phyloP scores from a whole-genome alignment of 2,888 invertebrate species.

The Spisula subtruncata region DNA sequence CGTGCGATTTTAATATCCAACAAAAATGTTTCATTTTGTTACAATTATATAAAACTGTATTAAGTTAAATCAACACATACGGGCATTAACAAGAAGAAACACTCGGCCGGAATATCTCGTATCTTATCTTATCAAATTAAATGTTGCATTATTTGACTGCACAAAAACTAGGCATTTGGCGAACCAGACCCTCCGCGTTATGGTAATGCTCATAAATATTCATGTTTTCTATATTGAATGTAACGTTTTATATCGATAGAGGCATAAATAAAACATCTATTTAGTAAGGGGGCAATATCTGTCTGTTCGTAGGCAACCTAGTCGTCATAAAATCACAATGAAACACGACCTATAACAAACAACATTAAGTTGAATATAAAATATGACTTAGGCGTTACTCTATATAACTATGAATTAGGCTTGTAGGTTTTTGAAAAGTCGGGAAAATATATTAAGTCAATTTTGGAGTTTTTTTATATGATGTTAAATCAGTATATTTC shows the following conservation, averaged over 20 bases:
- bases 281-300: not conserved
- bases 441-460: too few relatives aligned
- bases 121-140: conserved; percentile 23
- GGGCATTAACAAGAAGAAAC: not conserved
- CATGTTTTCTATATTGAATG: conserved; percentile 1
- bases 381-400: not conserved
- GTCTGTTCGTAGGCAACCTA: not conserved
- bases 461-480: too few relatives aligned
- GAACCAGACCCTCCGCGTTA: not conserved
- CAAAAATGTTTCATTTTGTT: too few relatives aligned
- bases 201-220: conserved; percentile 22
- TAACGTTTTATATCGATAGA: not conserved
- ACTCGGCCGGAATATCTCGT: not conserved
- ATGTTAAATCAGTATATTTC: too few relatives aligned
- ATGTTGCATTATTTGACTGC: conserved; percentile 17
- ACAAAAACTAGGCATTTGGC: not conserved
- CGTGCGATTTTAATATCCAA: too few relatives aligned
- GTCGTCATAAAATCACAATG: not conserved
- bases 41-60: too few relatives aligned
- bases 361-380: too few relatives aligned
- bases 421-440: not conserved
- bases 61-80: not conserved
- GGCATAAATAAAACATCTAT: not conserved
- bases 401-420: not conserved
- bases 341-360: too few relatives aligned